Evolutionary conservation across 2,113 vertebrate genomes (phyloP), one percentile per base, ranked within the genome.

Genomic region (Meleagris gallopavo): DNA sequence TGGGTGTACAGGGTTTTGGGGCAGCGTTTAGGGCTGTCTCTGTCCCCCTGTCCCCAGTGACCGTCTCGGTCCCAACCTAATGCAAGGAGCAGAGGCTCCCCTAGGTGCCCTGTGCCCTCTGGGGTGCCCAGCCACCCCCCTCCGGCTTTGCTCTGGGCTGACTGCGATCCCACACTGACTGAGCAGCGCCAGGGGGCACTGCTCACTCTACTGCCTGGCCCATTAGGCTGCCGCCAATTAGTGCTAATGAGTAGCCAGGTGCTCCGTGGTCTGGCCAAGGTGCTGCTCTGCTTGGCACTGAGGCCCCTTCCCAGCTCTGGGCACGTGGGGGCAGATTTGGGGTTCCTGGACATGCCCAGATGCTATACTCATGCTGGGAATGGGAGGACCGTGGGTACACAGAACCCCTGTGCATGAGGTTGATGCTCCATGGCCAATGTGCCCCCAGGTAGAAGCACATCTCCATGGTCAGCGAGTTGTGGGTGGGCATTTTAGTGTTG

Each of bases 161-260:
- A 13, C 55, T 46, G 73, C 9, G 3, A 9, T 27, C 29, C 52
- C 9, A 4, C 41, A 46, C 30, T 14, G 16, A 17, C 32, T 66
- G 43, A 78, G 43, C 2, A 0, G 41, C 72, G 12, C 29, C 19
- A 3, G 18, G 8, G 40, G 27, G 25, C 25, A 6, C 34, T 85
- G 57, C 21, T 50, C 0, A 0, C 0, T 1, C 36, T 91, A 64
- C 78, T 88, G 85, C 30, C 75, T 86, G 67, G 75, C 64, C 93
- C 80, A 86, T 96, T 86, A 80, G 18, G 15, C 54, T 54, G 66
- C 58, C 69, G 60, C 83, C 55, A 89, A 5, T 89, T 89, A 87
- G 40, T 29, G n/a, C n/a, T 95, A 70, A 94, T 89, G 84, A 84
- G 34, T 9, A 9, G 70, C 71, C 54, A 90, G 48, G 34, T 65